Base-by-base conservation (phyloP, 2,888 invertebrate species). In the Euspilapteryx auroguttella region DNA sequence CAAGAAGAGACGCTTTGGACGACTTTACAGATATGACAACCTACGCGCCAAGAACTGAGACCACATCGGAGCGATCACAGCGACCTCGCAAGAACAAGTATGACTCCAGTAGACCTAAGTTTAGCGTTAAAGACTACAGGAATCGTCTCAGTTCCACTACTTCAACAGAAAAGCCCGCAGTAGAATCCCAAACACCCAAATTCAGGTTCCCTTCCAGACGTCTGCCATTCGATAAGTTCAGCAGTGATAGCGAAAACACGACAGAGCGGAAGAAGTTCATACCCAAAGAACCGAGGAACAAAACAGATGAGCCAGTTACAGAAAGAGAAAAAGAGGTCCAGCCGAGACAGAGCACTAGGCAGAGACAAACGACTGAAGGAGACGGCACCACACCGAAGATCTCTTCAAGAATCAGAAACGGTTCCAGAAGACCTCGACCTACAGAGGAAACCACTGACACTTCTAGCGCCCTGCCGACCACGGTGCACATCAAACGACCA, bases 61-160 rank as follows among this genome's bases (percentile, higher is more conserved):
- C 50, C 9, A 52, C 59, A 5, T 45, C 57, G 15, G 48, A 51
- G 29, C 47, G 47, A 3, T 61, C 57, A 25, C 55, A 53, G 32
- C 49, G 68, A 28, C 66, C 63, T 7, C 61, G 61, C 47, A 78
- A 69, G 34, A 78, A 65, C 40, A 84, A 81, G 49, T 81, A 73
- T 35, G 64, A 80, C 31, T 79, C 76, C 21, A 83, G 83, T 27
- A 65, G 88, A 28, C 87, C 87, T 2, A 69, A 84, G 37, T 88
- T 88, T 50, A 89, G 87, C 45, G 82, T 88, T 3, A 87, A 87
- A 54, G 87, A 88, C 37, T 87, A 87, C 49, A 81, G 83, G 45
- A 85, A 79, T 39, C 68, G 85, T 34, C 51, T 86, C 27, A 82
- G 79, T 40, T 77, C 79, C 1, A 78, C 81, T 5, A 63, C 62